phyloP scores from a whole-genome alignment of 2,113 vertebrate genomes.

The Paracanthobrama guichenoti region DNA sequence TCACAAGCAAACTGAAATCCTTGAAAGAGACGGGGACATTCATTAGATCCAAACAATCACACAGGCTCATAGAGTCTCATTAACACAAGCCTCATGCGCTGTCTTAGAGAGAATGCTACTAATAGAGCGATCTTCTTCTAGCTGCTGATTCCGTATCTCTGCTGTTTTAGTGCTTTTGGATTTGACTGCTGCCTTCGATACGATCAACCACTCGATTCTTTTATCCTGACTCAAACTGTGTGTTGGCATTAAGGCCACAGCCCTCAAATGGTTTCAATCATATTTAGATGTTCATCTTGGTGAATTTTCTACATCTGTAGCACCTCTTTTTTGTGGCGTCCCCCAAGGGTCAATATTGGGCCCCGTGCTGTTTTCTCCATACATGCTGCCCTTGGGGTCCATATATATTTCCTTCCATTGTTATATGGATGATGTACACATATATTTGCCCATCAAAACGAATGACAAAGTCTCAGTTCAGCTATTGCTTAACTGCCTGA shows the following conservation, averaged over 20 bases:
- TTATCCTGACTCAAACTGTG: not conserved
- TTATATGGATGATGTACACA: not conserved
- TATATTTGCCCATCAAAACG: not conserved
- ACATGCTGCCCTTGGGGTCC: too few relatives aligned
- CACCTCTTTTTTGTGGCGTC: too few relatives aligned
- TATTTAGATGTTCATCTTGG: not conserved
- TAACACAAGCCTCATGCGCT: too few relatives aligned
- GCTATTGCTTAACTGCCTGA: not conserved
- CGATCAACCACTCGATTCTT: not conserved
- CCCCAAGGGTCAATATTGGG: too few relatives aligned
- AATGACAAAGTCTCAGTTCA: not conserved
- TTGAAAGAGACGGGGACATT: too few relatives aligned
- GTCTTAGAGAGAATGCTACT: too few relatives aligned
- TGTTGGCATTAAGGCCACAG: not conserved
- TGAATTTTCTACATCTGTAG: not conserved
- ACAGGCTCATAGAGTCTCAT: too few relatives aligned
- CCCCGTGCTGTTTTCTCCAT: not conserved
- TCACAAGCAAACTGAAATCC: too few relatives aligned
- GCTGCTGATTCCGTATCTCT: too few relatives aligned
- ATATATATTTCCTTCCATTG: not conserved
- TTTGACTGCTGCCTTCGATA: not conserved
- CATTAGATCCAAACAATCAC: too few relatives aligned
- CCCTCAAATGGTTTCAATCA: not conserved
- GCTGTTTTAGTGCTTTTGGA: too few relatives aligned
- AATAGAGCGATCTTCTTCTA: too few relatives aligned